phyloP scores from a whole-genome alignment of 2,888 invertebrate species.

The Encarsia formosa region DNA sequence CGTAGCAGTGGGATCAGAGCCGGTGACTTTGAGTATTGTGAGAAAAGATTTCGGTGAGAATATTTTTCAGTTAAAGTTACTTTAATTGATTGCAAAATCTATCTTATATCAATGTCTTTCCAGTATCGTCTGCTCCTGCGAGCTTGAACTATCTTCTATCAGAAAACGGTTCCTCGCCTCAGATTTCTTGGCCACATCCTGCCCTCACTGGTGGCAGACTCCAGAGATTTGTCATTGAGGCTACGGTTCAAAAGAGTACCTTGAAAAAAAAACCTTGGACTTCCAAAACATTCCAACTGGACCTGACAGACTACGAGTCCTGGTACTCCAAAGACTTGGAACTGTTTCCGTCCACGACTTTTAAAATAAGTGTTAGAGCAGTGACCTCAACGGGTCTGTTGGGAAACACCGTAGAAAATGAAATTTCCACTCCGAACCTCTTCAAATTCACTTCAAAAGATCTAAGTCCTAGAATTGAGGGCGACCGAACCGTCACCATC shows the following conservation, averaged over 20 bases:
- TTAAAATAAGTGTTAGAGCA: conserved; percentile 26
- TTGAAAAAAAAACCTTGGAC: conserved; percentile 3
- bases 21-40: neutral
- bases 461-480: conserved; percentile 2
- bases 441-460: conserved; percentile 20
- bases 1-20: conserved; percentile 18
- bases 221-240: conserved; percentile 24
- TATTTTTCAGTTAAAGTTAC: neutral
- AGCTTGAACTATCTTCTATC: neutral
- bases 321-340: conserved; percentile 25
- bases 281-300: neutral
- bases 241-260: neutral
- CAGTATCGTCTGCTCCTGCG: conserved; percentile 24
- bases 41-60: conserved; percentile 11
- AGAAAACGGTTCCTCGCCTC: conserved; percentile 15
- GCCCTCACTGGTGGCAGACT: conserved; percentile 28
- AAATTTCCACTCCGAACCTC: conserved; percentile 16
- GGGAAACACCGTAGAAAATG: neutral
- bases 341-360: conserved; percentile 31
- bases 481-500: conserved; percentile 27
- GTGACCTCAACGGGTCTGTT: conserved; percentile 17
- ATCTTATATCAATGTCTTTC: neutral
- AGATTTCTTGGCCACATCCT: conserved; percentile 33
- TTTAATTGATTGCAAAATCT: neutral
- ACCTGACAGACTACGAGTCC: conserved; percentile 8